phyloP scores from a whole-genome alignment of 2,113 vertebrate species.

The Serilophus lunatus region DNA sequence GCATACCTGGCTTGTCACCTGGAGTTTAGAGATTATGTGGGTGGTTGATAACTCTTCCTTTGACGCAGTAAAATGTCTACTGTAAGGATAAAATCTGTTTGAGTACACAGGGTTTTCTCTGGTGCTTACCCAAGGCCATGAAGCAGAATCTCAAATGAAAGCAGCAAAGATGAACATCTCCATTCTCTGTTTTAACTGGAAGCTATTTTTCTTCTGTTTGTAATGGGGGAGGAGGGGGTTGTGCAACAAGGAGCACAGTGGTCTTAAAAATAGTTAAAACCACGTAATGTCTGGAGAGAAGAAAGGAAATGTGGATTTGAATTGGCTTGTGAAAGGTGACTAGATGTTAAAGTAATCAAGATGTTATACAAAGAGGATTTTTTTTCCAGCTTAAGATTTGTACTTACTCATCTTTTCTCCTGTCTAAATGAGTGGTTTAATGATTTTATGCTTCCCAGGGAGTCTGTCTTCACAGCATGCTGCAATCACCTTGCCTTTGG shows the following conservation, averaged over 20 bases:
- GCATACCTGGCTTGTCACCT: neutral
- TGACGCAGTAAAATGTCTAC: neutral
- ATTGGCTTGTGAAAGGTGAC: neutral
- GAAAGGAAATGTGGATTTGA: neutral
- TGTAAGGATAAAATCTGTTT: neutral
- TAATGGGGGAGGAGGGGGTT: neutral
- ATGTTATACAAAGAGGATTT: neutral
- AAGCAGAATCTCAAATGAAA: neutral
- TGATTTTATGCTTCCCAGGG: neutral
- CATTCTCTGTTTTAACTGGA: neutral
- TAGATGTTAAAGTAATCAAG: neutral
- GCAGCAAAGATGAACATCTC: neutral
- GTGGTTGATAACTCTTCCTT: neutral
- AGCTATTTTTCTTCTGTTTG: neutral
- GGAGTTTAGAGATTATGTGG: neutral
- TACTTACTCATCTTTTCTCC: neutral
- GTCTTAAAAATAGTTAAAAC: neutral
- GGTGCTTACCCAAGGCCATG: neutral
- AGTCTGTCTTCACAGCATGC: neutral
- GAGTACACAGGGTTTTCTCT: neutral
- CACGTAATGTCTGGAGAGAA: neutral
- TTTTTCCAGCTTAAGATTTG: neutral
- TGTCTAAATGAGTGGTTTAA: neutral
- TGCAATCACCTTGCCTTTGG: constrained; percentile 48
- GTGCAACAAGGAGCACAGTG: neutral